Evolutionary conservation across 35 echinoderm and acorn worm genomes (phyloP).

Genomic region (Acanthaster planci): DNA sequence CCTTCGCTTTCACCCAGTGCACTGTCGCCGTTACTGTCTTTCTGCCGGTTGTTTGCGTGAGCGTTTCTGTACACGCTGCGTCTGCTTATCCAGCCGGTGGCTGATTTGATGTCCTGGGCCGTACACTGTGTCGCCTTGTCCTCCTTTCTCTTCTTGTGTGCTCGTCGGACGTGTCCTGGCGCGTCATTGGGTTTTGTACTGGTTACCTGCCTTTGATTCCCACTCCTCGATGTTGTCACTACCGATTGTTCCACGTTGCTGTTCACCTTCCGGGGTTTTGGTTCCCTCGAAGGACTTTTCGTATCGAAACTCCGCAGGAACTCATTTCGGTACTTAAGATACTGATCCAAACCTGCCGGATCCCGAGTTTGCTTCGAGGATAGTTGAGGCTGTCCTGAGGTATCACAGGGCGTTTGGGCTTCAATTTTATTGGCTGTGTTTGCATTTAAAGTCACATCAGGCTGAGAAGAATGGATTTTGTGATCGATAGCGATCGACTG

Average conservation of each 20-base stretch:
- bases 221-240: not conserved
- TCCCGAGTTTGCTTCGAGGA: not conserved
- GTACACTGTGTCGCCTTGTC: conserved; percentile 86
- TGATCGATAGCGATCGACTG: not conserved
- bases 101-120: conserved; percentile 78
- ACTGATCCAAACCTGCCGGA: not conserved
- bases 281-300: not conserved
- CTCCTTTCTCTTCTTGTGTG: conserved; percentile 28
- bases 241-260: not conserved
- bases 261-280: not conserved
- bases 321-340: not conserved
- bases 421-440: too few relatives aligned
- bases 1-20: conserved; percentile 37
- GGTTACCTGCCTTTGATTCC: too few relatives aligned
- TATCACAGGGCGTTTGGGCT: not conserved
- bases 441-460: too few relatives aligned
- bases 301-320: not conserved
- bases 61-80: conserved; percentile 44
- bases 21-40: conserved; percentile 21
- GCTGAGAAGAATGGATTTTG: not conserved
- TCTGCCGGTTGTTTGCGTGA: conserved; percentile 34
- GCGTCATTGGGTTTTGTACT: conserved; percentile 34
- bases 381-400: not conserved
- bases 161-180: conserved; percentile 26
- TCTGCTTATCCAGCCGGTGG: conserved; percentile 90